These are phyloP conservation scores for Phataginus tricuspis DNA, from an alignment of 2,797 vertebrate genomes.

Conservation along the genomic window DNA sequence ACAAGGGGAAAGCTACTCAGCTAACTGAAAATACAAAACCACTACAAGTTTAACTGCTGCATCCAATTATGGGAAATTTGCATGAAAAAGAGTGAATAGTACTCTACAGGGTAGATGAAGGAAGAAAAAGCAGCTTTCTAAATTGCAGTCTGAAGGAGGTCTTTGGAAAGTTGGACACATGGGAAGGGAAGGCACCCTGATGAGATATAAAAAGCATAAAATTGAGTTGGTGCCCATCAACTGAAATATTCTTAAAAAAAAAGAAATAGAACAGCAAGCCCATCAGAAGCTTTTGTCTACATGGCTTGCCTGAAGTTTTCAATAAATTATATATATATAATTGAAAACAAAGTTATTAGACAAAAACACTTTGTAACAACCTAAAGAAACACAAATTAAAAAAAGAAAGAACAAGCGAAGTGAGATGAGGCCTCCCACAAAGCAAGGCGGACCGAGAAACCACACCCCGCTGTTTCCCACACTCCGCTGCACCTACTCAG, in stretches of 20 bases:
- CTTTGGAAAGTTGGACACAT: not conserved
- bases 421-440: not conserved
- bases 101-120: slow-evolving; percentile 5
- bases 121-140: slow-evolving; percentile 39
- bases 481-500: slow-evolving; percentile 36
- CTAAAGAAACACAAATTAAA: not conserved
- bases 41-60: not conserved
- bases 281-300: not conserved
- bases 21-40: not conserved
- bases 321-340: not conserved
- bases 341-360: slow-evolving; percentile 43
- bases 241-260: not conserved
- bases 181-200: not conserved
- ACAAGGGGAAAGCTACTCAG: not conserved
- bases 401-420: not conserved
- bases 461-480: slow-evolving; percentile 16
- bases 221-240: not conserved
- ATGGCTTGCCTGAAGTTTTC: not conserved
- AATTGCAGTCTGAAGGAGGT: not conserved
- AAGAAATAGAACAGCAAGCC: slow-evolving; percentile 3
- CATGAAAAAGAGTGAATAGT: not conserved
- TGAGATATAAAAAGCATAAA: not conserved
- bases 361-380: slow-evolving; percentile 31
- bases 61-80: slow-evolving; percentile 12
- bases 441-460: slow-evolving; percentile 24